Percentiles rank a stretch among this genome's conserved stretches.
These are phyloP conservation scores for Ernsta delagoae DNA, from an alignment of 2,888 invertebrate species.

Conservation along the genomic window DNA sequence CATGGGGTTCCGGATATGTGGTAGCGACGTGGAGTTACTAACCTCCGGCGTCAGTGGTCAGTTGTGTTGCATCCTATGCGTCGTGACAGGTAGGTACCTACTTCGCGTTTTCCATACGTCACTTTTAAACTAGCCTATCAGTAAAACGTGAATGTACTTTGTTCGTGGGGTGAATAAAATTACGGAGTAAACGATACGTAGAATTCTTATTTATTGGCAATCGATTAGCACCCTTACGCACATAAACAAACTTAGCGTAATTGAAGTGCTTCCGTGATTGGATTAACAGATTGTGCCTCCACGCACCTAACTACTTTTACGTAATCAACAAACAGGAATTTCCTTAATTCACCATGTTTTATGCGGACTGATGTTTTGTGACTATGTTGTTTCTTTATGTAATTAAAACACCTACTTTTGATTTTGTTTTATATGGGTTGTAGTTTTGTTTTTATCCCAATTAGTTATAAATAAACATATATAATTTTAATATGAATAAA, in stretches of 20 bases:
- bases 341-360: conserved; percentile 11
- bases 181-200: conserved; percentile 58
- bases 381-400: not conserved
- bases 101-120: conserved; percentile 4
- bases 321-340: conserved; percentile 38
- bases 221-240: conserved; percentile 71
- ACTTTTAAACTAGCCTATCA: conserved; percentile 19
- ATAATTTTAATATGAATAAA: no score
- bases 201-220: conserved; percentile 69
- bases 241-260: conserved; percentile 68
- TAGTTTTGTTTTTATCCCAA: no score
- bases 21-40: conserved; percentile 28
- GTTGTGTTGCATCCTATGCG: no score
- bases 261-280: conserved; percentile 73
- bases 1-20: conserved; percentile 50
- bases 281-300: conserved; percentile 58
- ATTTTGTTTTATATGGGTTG: no score
- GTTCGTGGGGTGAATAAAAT: conserved; percentile 46
- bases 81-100: no score
- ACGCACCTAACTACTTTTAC: conserved; percentile 43
- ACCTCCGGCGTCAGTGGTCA: conserved; percentile 31
- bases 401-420: no score
- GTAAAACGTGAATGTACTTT: no score
- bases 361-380: conserved; percentile 1
- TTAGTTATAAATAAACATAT: no score